Percentiles rank a stretch among this genome's conserved stretches.
Conservation (phyloP, 2,797 vertebrate genomes). For the Galago senegalensis region DNA sequence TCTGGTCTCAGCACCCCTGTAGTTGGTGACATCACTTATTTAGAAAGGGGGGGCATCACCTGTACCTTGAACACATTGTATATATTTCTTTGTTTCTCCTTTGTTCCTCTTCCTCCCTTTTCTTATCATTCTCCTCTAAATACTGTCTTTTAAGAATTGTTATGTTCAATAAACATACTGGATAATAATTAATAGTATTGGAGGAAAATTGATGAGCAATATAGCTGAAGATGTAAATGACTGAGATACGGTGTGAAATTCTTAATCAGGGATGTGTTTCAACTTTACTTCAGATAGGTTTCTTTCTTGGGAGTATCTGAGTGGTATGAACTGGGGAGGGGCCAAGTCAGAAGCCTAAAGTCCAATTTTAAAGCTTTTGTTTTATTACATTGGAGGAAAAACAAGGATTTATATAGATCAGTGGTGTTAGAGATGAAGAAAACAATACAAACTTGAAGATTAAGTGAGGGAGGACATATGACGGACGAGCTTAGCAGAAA, state of each 20-base stretch:
- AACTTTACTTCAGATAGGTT: neutral
- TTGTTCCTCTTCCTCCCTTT: neutral
- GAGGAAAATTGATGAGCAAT: neutral
- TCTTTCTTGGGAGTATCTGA: neutral
- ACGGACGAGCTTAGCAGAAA: neutral
- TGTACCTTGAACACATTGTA: neutral
- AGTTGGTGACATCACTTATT: neutral
- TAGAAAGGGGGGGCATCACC: neutral
- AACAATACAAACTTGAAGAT: constrained; percentile 35
- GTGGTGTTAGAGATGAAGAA: neutral
- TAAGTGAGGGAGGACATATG: neutral
- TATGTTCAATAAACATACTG: neutral
- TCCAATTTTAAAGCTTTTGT: constrained; percentile 36
- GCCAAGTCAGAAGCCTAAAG: constrained; percentile 11
- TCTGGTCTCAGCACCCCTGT: neutral
- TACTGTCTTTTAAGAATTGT: neutral
- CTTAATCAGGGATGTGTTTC: neutral
- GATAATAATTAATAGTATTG: neutral
- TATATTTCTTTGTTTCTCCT: neutral
- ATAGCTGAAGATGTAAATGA: neutral
- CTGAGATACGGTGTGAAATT: neutral
- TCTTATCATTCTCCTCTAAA: neutral
- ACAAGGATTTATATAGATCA: neutral
- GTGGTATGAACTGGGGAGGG: neutral
- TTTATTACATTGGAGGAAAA: neutral